phyloP scores from a whole-genome alignment of 2,888 invertebrate species.

The Melipona beecheii region DNA sequence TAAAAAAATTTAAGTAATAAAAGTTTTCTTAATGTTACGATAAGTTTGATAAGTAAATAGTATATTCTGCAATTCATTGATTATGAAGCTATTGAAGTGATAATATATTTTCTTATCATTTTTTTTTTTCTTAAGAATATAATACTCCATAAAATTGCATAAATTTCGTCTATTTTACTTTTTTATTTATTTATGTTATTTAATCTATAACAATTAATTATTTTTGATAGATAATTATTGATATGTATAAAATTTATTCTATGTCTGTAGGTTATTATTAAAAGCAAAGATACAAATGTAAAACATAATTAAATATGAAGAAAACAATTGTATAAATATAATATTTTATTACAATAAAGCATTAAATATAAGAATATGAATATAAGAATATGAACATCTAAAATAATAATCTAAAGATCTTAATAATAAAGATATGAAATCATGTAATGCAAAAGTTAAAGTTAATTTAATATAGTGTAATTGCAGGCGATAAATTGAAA shows the following conservation, averaged over 20 bases:
- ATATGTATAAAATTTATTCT: not conserved
- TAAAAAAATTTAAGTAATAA: not conserved
- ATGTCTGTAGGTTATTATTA: not conserved
- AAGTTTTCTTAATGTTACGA: not conserved
- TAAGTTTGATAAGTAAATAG: not conserved
- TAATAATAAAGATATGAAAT: not conserved
- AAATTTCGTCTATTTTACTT: not conserved
- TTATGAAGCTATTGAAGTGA: not conserved
- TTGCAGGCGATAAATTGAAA: slow-evolving; percentile 6
- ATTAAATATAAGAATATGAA: too few relatives aligned
- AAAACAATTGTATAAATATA: too few relatives aligned
- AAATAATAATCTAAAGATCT: too few relatives aligned
- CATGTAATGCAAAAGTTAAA: not conserved
- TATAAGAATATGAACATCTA: too few relatives aligned
- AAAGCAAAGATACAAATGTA: too few relatives aligned
- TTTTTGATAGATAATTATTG: not conserved
- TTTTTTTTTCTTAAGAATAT: not conserved
- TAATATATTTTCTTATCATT: not conserved
- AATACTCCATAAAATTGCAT: not conserved
- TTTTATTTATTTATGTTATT: not conserved
- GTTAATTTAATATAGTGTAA: not conserved
- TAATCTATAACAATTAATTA: not conserved
- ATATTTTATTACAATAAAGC: too few relatives aligned
- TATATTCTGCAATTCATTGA: not conserved
- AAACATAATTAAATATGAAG: too few relatives aligned